Evolutionary conservation across 2,797 vertebrate genomes (phyloP).

Genomic region (Fundulus diaphanus): DNA sequence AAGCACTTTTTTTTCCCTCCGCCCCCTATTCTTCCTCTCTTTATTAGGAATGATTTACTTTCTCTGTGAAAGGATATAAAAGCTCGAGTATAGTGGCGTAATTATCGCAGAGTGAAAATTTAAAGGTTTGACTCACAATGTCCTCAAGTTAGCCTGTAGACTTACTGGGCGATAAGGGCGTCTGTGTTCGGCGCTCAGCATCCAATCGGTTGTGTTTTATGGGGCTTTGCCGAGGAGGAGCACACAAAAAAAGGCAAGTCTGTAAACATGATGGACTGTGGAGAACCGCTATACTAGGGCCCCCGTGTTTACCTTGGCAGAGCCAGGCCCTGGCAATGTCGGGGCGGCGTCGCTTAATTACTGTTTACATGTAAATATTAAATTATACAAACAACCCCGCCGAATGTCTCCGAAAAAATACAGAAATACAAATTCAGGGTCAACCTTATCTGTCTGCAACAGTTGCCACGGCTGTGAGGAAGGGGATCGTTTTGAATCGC

Average conservation of each 20-base stretch:
- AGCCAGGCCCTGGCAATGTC: constrained; percentile 74
- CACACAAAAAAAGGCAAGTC: constrained; percentile 77
- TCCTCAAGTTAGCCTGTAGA: constrained; percentile 83
- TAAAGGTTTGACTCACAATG: constrained; percentile 87
- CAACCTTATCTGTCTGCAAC: constrained; percentile 84
- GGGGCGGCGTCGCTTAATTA: constrained; percentile 74
- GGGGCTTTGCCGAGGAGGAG: constrained; percentile 75
- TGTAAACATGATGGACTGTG: constrained; percentile 81
- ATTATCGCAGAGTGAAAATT: constrained; percentile 85
- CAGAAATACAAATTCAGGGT: constrained; percentile 82
- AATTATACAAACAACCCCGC: constrained; percentile 79
- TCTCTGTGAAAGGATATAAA: constrained; percentile 87
- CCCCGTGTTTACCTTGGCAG: constrained; percentile 81
- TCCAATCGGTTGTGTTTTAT: constrained; percentile 78
- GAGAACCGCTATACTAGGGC: constrained; percentile 68
- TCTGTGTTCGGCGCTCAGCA: constrained; percentile 64
- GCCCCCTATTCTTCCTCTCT: constrained; percentile 80
- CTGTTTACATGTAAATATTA: constrained; percentile 83
- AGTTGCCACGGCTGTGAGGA: constrained; percentile 70
- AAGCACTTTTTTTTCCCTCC: constrained; percentile 76
- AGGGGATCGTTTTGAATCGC: constrained; percentile 84
- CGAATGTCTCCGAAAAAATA: constrained; percentile 73
- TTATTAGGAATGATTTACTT: constrained; percentile 88
- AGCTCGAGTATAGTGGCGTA: constrained; percentile 84
- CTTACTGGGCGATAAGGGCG: constrained; percentile 78